A percentile compares a stretch with the other conserved stretches of the same genome.
Evolutionary conservation across 30 jellyfish, hydroid and myxozoan genomes (phyloP).

Genomic region (Turritopsis rubra): DNA sequence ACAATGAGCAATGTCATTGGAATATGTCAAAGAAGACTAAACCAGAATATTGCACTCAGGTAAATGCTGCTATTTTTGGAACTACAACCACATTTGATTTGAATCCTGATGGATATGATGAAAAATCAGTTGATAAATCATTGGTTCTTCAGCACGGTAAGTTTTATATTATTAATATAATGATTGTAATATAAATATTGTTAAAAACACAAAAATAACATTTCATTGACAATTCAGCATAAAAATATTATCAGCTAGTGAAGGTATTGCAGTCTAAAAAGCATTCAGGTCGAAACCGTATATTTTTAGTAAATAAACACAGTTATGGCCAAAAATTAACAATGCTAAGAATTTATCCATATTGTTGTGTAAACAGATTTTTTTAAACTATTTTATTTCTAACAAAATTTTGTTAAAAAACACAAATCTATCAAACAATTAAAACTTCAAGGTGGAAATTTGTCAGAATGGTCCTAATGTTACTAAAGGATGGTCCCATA

Average conservation of each 20-base stretch:
- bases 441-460: no score
- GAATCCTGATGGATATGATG: neutral
- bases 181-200: neutral
- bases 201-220: no score
- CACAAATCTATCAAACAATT: no score
- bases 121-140: neutral
- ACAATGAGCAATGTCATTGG: neutral
- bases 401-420: no score
- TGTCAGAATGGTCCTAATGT: no score
- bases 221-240: no score
- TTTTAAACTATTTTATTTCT: no score
- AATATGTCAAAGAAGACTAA: neutral
- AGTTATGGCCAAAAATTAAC: no score
- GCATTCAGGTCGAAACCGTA: neutral
- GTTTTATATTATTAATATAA: neutral
- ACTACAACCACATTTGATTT: neutral
- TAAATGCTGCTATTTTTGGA: neutral
- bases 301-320: no score
- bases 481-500: no score
- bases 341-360: no score
- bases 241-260: neutral
- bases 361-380: no score
- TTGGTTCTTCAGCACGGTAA: slow-evolving; percentile 7
- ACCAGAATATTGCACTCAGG: neutral
- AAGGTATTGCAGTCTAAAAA: neutral